Conservation (phyloP, 2,113 vertebrate genomes). For the Psammodynastes pulverulentus region DNA sequence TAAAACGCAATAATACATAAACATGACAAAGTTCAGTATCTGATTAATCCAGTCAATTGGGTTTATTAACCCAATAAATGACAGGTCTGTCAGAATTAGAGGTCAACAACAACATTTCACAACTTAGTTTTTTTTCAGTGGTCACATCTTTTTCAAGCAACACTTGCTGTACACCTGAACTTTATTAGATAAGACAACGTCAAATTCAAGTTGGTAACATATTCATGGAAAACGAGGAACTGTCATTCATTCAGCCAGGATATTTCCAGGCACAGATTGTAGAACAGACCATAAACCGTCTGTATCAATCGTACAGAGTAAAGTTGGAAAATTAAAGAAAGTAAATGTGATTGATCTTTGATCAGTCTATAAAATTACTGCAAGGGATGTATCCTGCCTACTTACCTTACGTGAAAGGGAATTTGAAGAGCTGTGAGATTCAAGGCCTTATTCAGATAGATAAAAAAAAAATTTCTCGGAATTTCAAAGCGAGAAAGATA, state of each 20-base stretch:
- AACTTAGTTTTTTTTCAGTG: background rate
- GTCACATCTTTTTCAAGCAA: background rate
- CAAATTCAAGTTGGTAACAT: background rate
- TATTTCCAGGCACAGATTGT: background rate
- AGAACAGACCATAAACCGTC: background rate
- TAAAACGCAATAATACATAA: background rate
- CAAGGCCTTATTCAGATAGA: background rate
- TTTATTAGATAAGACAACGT: background rate
- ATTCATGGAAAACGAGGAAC: background rate
- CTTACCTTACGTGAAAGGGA: background rate
- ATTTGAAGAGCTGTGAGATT: background rate
- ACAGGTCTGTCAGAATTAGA: background rate
- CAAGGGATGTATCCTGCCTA: background rate
- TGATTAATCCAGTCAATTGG: background rate
- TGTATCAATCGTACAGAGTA: background rate
- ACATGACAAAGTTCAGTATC: background rate
- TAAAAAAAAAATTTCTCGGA: background rate
- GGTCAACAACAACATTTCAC: background rate
- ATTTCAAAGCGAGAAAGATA: background rate
- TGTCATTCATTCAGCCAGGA: background rate
- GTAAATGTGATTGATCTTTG: background rate
- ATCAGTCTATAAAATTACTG: background rate
- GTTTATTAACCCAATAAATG: background rate
- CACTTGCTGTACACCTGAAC: background rate
- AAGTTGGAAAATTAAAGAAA: background rate